These are phyloP conservation scores for Timandra comae DNA, from an alignment of 2,888 invertebrate genomes.

Conservation along the genomic window DNA sequence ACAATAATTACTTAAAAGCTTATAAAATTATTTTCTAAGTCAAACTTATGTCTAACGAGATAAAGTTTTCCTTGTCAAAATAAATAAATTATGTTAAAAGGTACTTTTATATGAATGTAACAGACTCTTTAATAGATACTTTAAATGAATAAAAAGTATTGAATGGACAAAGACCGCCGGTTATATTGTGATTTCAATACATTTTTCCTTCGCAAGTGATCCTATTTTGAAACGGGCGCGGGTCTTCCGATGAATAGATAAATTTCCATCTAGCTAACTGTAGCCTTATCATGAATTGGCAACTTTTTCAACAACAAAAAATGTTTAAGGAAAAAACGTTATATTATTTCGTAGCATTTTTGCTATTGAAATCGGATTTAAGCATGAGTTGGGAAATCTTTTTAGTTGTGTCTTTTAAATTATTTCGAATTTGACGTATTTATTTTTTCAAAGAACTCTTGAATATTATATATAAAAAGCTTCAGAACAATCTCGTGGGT, in stretches of 20 bases:
- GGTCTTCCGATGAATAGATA: constrained; percentile 41
- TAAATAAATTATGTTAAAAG: no score
- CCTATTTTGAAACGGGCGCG: constrained; percentile 58
- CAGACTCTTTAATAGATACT: constrained; percentile 32
- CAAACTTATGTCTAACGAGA: no score
- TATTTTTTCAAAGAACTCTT: no score
- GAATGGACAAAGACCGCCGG: constrained; percentile 58
- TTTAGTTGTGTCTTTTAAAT: no score
- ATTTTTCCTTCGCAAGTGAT: constrained; percentile 67
- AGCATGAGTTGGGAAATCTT: constrained; percentile 21
- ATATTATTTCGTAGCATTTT: constrained; percentile 33
- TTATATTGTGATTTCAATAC: constrained; percentile 73
- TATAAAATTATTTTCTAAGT: no score
- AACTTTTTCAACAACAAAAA: constrained; percentile 47
- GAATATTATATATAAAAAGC: no score
- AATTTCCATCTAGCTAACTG: constrained; percentile 51
- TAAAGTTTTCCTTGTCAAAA: no score
- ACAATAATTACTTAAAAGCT: no score
- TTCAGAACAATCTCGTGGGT: no score
- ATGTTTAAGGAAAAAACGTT: constrained; percentile 32
- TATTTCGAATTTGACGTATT: no score
- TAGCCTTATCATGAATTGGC: constrained; percentile 61
- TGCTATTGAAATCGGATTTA: constrained; percentile 25
- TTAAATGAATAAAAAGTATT: constrained; percentile 44
- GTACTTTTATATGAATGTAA: no score